phyloP scores from a whole-genome alignment of 2,888 invertebrate genomes.

The Xylocampa areola region DNA sequence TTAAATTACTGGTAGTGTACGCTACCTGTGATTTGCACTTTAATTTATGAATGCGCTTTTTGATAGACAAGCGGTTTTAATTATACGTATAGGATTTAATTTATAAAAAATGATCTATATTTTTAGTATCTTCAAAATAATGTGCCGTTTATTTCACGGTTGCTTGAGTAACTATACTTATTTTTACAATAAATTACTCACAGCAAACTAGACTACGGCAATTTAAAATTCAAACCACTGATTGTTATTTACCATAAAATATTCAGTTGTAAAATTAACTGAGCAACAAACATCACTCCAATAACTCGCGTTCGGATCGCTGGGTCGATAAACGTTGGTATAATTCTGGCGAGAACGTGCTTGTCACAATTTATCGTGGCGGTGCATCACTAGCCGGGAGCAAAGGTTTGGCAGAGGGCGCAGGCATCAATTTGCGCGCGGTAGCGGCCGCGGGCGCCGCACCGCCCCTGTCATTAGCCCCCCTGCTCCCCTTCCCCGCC shows the following conservation, averaged over 20 bases:
- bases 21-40: slow-evolving; percentile 28
- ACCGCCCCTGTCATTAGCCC: slow-evolving; percentile 88
- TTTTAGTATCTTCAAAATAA: not conserved
- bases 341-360: slow-evolving; percentile 69
- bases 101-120: not conserved
- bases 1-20: slow-evolving; percentile 37
- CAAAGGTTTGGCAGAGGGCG: slow-evolving; percentile 87
- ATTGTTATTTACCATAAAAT: slow-evolving; percentile 58
- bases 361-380: slow-evolving; percentile 83
- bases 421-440: slow-evolving; percentile 89
- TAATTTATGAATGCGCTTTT: slow-evolving; percentile 8
- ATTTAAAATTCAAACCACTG: slow-evolving; percentile 46
- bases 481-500: slow-evolving; percentile 62
- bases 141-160: slow-evolving; percentile 3
- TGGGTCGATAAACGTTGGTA: slow-evolving; percentile 67
- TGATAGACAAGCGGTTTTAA: slow-evolving; percentile 11
- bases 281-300: slow-evolving; percentile 50
- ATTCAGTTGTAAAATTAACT: slow-evolving; percentile 56
- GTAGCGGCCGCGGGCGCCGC: slow-evolving; percentile 89
- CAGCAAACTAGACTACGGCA: slow-evolving; percentile 33
- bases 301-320: slow-evolving; percentile 51
- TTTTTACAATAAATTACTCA: slow-evolving; percentile 33
- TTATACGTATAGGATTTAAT: slow-evolving; percentile 14
- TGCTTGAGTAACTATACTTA: slow-evolving; percentile 18
- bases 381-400: slow-evolving; percentile 88